Conservation (phyloP, 2,797 vertebrate genomes). For the Anomalospiza imberbis region DNA sequence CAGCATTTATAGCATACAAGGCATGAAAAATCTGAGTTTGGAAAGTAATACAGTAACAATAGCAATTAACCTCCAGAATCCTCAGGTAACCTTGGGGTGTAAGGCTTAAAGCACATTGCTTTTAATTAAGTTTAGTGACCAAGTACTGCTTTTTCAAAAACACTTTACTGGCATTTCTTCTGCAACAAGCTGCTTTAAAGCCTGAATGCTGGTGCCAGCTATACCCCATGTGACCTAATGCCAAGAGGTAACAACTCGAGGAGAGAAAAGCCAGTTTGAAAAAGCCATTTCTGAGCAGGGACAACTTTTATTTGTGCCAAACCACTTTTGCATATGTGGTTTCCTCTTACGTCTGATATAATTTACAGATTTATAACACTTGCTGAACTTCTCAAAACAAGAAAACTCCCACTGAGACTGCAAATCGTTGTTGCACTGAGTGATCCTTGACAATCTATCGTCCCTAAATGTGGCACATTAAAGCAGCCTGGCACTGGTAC, state of each 20-base stretch:
- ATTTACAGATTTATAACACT: neutral
- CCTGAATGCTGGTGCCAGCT: neutral
- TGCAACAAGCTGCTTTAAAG: neutral
- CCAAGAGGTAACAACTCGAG: rapidly evolving
- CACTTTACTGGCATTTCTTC: neutral
- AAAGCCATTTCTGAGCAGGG: neutral
- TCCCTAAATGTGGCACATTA: neutral
- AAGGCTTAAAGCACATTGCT: neutral
- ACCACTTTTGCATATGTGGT: neutral
- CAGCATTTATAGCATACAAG: neutral
- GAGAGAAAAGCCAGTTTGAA: neutral
- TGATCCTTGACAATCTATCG: neutral
- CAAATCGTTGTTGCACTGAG: neutral
- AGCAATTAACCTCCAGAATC: neutral
- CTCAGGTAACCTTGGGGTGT: neutral
- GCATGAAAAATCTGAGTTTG: neutral
- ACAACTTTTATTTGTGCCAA: neutral
- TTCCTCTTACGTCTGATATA: neutral
- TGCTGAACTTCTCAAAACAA: neutral
- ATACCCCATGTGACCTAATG: neutral
- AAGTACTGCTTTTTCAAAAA: neutral
- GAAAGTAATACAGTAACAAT: neutral
- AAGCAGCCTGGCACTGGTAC: neutral
- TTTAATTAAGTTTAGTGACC: constrained; percentile 22
- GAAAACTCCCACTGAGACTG: neutral